Evolutionary conservation across 1,140 invertebrate genomes (phyloP).

Genomic region (Drosophila pallidifrons): DNA sequence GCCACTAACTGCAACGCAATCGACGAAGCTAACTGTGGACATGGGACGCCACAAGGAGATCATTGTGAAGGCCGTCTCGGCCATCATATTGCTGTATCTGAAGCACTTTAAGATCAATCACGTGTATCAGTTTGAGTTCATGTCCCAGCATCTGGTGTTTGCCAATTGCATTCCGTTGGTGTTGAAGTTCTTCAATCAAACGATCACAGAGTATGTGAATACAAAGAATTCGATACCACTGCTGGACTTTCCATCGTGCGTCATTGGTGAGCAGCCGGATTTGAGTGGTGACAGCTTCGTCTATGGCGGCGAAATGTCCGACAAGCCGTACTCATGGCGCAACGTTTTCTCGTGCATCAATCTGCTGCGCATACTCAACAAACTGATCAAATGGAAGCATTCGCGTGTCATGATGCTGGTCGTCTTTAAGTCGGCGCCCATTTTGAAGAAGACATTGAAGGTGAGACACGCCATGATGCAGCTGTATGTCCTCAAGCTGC

Average conservation of each 20-base stretch:
- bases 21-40: constrained; percentile 98
- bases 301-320: constrained; percentile 88
- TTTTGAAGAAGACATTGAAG: constrained; percentile 98
- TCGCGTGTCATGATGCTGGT: constrained; percentile 99
- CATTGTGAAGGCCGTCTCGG: constrained; percentile 98
- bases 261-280: constrained; percentile 98
- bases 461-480: constrained; percentile 99
- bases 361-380: constrained; percentile 98
- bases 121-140: constrained; percentile 99
- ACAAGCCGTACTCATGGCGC: constrained; percentile 95
- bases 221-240: constrained; percentile 98
- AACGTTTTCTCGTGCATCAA: constrained; percentile 99
- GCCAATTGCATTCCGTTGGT: constrained; percentile 99
- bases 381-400: constrained; percentile 99
- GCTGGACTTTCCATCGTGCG: constrained; percentile 97
- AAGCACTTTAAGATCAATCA: constrained; percentile 99
- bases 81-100: constrained; percentile 95
- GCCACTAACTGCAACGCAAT: constrained; percentile 98
- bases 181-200: constrained; percentile 99
- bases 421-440: constrained; percentile 99
- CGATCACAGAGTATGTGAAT: constrained; percentile 97
- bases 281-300: constrained; percentile 96
- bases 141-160: constrained; percentile 99
- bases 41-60: constrained; percentile 99
- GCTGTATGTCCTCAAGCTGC: constrained; percentile 97